Evolutionary conservation across 2,113 vertebrate species (phyloP).

Genomic region (Sinocyclocheilus anophthalmus): DNA sequence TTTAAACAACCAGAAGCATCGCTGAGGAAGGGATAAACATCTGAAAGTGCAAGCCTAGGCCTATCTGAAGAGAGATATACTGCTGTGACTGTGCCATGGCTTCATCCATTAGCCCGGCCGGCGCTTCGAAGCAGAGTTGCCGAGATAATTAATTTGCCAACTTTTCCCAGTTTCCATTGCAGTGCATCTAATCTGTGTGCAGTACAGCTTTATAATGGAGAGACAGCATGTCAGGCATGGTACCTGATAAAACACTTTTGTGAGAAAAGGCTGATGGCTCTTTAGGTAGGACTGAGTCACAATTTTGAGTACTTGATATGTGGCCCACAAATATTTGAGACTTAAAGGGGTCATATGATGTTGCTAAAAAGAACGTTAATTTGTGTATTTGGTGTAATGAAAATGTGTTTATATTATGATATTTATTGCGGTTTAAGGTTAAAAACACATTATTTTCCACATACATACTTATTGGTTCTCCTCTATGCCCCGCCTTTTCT

Average conservation of each 20-base stretch:
- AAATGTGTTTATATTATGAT: too few relatives aligned
- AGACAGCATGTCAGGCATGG: background rate
- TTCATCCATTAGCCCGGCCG: constrained; percentile 41
- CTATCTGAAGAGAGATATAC: constrained; percentile 29
- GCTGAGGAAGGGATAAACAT: constrained; percentile 39
- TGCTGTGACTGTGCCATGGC: background rate
- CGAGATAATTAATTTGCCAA: constrained; percentile 41
- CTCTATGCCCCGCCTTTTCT: too few relatives aligned
- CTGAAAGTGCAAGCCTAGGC: constrained; percentile 31
- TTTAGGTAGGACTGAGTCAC: background rate
- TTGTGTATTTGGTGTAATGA: too few relatives aligned
- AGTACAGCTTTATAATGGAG: constrained; percentile 2
- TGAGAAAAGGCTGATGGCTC: background rate
- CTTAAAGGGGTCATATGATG: too few relatives aligned
- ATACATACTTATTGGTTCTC: too few relatives aligned
- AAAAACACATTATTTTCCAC: too few relatives aligned
- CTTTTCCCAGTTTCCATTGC: background rate
- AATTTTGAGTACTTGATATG: background rate
- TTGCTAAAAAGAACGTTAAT: too few relatives aligned
- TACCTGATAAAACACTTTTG: background rate
- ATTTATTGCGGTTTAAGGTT: too few relatives aligned
- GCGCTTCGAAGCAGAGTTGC: background rate
- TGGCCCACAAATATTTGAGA: background rate
- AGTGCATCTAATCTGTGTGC: constrained; percentile 32
- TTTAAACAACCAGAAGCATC: constrained; percentile 42